Conservation (phyloP, 2,113 vertebrate genomes). For the Coptodon bakossiorum region DNA sequence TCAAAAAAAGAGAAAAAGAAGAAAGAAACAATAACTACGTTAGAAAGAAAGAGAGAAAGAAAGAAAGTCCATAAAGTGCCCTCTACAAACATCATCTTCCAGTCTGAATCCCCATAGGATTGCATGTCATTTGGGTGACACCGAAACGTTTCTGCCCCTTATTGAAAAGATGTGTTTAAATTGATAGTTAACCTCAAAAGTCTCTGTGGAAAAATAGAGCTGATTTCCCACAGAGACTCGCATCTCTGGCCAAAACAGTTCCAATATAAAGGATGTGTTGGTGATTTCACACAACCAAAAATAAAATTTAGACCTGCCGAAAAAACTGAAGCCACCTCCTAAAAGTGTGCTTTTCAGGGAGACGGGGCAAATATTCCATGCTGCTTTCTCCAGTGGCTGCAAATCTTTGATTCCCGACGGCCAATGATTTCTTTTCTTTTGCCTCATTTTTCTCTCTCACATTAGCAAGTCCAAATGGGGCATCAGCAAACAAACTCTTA, state of each 20-base stretch:
- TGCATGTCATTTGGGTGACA: background rate
- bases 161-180: background rate
- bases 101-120: background rate
- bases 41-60: background rate
- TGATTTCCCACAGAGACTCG: background rate
- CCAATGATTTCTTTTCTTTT: background rate
- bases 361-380: background rate
- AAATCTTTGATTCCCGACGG: background rate
- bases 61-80: background rate
- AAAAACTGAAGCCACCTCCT: background rate
- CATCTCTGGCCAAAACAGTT: background rate
- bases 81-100: background rate
- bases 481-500: background rate
- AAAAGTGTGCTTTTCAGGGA: background rate
- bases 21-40: background rate
- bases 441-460: background rate
- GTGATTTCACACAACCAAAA: background rate
- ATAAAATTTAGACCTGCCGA: background rate
- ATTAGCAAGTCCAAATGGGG: background rate
- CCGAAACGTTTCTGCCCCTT: background rate
- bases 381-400: background rate
- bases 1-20: background rate
- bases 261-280: background rate
- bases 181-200: background rate
- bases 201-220: background rate